Percentiles rank a stretch among this genome's conserved stretches.
Evolutionary conservation across 2,113 vertebrate species (phyloP).

Genomic region (Ursus arctos): DNA sequence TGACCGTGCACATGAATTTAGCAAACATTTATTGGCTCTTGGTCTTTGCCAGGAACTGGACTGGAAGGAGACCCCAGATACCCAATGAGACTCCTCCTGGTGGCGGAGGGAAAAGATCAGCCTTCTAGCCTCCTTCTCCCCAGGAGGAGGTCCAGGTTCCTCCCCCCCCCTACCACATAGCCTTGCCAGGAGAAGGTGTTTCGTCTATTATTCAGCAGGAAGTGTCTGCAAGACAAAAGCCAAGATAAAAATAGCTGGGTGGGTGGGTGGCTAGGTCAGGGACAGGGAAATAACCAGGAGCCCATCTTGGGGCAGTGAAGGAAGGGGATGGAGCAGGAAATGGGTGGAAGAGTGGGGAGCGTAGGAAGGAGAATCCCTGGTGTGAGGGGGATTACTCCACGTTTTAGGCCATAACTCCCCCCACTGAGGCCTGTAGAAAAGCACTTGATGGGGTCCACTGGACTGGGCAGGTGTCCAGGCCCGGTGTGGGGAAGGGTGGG

Average conservation of each 20-base stretch:
- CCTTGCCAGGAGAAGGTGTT: not conserved
- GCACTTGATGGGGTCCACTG: not conserved
- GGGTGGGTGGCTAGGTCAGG: fast-evolving
- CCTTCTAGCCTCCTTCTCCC: too few relatives aligned
- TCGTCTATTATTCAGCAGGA: not conserved
- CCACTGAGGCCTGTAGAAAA: not conserved
- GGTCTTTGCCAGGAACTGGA: not conserved
- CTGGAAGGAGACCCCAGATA: not conserved
- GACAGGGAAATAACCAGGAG: not conserved
- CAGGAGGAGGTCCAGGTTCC: not conserved
- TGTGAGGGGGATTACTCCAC: not conserved
- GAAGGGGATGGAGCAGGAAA: not conserved
- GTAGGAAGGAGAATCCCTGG: not conserved
- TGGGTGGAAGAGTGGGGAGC: too few relatives aligned
- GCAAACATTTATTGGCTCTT: not conserved
- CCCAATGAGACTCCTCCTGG: not conserved
- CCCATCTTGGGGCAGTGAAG: not conserved
- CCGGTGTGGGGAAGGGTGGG: too few relatives aligned
- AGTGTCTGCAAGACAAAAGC: not conserved
- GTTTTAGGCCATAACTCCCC: not conserved
- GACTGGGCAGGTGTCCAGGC: not conserved
- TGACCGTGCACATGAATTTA: not conserved
- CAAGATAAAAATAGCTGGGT: not conserved
- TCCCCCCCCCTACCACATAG: not conserved
- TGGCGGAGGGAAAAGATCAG: not conserved